phyloP scores from a whole-genome alignment of 2,888 invertebrate genomes.

The Belgica antarctica region DNA sequence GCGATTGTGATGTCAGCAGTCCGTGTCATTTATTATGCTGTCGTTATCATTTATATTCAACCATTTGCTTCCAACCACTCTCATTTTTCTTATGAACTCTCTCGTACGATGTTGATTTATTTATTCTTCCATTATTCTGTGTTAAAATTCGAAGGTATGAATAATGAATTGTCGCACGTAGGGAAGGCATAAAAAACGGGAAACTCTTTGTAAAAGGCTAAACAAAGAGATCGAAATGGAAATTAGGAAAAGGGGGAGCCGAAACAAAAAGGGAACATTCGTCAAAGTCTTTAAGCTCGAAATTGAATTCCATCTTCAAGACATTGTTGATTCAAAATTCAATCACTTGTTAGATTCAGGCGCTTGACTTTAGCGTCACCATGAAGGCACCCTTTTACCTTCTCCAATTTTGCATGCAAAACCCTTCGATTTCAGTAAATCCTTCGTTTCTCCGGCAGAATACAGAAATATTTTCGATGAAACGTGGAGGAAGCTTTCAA shows the following conservation, averaged over 20 bases:
- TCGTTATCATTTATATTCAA: neutral
- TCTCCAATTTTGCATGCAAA: neutral
- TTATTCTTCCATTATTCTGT: neutral
- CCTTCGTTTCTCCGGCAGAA: too few relatives aligned
- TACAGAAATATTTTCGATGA: neutral
- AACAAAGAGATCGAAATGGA: neutral
- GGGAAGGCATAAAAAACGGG: neutral
- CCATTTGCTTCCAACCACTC: neutral
- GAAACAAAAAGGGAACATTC: neutral
- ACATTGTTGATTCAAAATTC: conserved; percentile 21
- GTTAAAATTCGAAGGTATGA: conserved; percentile 7
- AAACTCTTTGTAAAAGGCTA: neutral
- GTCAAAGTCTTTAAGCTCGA: neutral
- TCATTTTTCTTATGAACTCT: neutral
- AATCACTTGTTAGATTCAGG: conserved; percentile 27
- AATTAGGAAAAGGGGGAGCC: neutral
- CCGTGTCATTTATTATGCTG: conserved; percentile 8
- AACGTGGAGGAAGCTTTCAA: neutral
- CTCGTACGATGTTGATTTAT: conserved; percentile 29
- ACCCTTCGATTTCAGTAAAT: neutral
- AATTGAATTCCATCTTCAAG: neutral
- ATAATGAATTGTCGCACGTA: conserved; percentile 13
- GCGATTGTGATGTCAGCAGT: conserved; percentile 15
- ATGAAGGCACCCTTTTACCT: neutral
- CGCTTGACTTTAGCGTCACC: too few relatives aligned